Evolutionary conservation across 2,888 invertebrate genomes (phyloP).

Genomic region (Blastobasis lacticolella): DNA sequence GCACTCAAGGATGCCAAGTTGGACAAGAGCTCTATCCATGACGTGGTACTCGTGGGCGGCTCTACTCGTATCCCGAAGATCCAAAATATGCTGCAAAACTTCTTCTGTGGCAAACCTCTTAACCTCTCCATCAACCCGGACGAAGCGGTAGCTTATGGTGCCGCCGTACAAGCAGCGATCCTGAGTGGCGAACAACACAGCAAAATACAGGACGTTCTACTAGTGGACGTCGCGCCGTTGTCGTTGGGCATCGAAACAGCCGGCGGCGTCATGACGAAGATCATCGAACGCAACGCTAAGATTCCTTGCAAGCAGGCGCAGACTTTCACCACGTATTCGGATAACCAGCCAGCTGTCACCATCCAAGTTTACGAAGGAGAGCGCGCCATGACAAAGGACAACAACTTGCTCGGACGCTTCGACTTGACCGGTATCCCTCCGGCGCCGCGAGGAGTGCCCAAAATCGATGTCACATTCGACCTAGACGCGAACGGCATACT

Average conservation of each 20-base stretch:
- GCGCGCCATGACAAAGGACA: constrained; percentile 86
- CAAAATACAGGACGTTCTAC: constrained; percentile 80
- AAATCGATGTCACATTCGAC: constrained; percentile 83
- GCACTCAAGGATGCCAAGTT: constrained; percentile 85
- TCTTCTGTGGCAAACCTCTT: constrained; percentile 82
- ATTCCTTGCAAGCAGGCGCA: constrained; percentile 83
- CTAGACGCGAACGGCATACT: constrained; percentile 86
- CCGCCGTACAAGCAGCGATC: constrained; percentile 83
- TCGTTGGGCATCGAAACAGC: constrained; percentile 86
- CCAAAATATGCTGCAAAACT: constrained; percentile 82
- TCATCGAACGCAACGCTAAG: constrained; percentile 80
- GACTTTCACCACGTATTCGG: constrained; percentile 85
- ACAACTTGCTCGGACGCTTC: constrained; percentile 79
- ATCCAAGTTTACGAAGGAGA: constrained; percentile 85
- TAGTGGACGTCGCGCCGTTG: constrained; percentile 75
- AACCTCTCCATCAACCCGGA: constrained; percentile 86
- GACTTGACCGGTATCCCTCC: constrained; percentile 81
- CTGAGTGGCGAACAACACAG: constrained; percentile 82
- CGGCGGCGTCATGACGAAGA: constrained; percentile 85
- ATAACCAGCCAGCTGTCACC: constrained; percentile 85
- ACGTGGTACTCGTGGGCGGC: constrained; percentile 87
- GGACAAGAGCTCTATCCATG: constrained; percentile 83
- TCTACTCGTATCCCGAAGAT: constrained; percentile 88
- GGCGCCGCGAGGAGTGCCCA: constrained; percentile 79
- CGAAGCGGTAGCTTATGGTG: constrained; percentile 87